Evolutionary conservation across 2,888 invertebrate species (phyloP).

Genomic region (Anagyrus pseudococci): DNA sequence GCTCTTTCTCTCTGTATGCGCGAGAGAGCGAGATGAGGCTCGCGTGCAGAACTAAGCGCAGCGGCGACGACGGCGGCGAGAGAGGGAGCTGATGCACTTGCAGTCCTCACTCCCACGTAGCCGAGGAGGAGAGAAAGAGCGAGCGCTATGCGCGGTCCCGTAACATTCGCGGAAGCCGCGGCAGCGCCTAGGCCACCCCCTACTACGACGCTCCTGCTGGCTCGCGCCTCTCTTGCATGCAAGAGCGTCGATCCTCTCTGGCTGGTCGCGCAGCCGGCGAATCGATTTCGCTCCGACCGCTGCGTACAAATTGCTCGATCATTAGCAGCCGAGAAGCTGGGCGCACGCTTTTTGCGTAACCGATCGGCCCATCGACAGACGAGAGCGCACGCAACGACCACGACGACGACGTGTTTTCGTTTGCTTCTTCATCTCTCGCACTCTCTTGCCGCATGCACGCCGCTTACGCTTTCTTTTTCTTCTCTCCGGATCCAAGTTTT

Average conservation of each 20-base stretch:
- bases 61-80: slow-evolving; percentile 18
- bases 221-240: not conserved
- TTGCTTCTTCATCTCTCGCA: no score
- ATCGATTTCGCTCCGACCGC: slow-evolving; percentile 18
- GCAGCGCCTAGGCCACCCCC: slow-evolving; percentile 5
- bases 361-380: no score
- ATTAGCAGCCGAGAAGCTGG: no score
- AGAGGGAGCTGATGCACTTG: slow-evolving; percentile 54
- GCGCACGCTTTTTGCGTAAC: no score
- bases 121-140: no score
- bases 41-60: slow-evolving; percentile 16
- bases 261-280: slow-evolving; percentile 8
- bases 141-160: slow-evolving; percentile 57
- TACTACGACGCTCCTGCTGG: slow-evolving; percentile 17
- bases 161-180: slow-evolving; percentile 58
- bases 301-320: slow-evolving; percentile 15
- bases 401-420: no score
- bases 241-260: not conserved
- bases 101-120: slow-evolving; percentile 60
- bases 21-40: slow-evolving; percentile 10
- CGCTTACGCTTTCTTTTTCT: no score
- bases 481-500: no score
- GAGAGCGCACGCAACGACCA: no score
- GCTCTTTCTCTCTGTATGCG: slow-evolving; percentile 18
- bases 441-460: no score